These are phyloP conservation scores for Idaea aversata DNA, from an alignment of 2,888 invertebrate genomes.

Conservation along the genomic window DNA sequence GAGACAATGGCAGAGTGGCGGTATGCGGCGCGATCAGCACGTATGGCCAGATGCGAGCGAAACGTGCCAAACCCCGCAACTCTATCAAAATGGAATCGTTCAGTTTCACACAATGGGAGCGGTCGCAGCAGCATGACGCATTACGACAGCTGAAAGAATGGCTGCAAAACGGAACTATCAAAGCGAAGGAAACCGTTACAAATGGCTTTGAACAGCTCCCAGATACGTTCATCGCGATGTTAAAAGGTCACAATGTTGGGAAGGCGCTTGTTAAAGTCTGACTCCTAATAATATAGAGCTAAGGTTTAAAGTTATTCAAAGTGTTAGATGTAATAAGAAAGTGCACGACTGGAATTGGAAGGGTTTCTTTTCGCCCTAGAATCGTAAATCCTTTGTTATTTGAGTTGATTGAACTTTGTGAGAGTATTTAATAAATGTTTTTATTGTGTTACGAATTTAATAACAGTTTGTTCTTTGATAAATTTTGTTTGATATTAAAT, in stretches of 20 bases:
- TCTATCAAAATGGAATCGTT: conserved; percentile 38
- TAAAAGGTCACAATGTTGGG: conserved; percentile 40
- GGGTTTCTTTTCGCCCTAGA: conserved; percentile 21
- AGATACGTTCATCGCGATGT: conserved; percentile 36
- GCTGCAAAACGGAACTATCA: conserved; percentile 41
- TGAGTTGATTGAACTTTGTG: conserved; percentile 12
- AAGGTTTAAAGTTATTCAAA: conserved; percentile 18
- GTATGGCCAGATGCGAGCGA: conserved; percentile 49
- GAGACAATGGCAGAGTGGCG: conserved; percentile 76
- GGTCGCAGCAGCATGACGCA: conserved; percentile 35
- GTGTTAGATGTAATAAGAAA: conserved; percentile 11
- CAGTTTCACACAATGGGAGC: conserved; percentile 48
- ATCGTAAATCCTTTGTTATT: conserved; percentile 18
- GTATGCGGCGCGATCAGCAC: conserved; percentile 82
- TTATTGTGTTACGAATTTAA: neutral
- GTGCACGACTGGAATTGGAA: conserved; percentile 12
- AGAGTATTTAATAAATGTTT: neutral
- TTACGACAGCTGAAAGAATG: conserved; percentile 39
- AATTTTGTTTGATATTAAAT: neutral
- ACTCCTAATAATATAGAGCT: conserved; percentile 23
- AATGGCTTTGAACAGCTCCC: conserved; percentile 49
- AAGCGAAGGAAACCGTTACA: conserved; percentile 43
- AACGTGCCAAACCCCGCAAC: conserved; percentile 22
- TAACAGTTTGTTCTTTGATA: conserved; percentile 11
- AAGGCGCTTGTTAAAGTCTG: conserved; percentile 46